phyloP scores from a whole-genome alignment of 2,888 invertebrate genomes.

The Polyploca ridens region DNA sequence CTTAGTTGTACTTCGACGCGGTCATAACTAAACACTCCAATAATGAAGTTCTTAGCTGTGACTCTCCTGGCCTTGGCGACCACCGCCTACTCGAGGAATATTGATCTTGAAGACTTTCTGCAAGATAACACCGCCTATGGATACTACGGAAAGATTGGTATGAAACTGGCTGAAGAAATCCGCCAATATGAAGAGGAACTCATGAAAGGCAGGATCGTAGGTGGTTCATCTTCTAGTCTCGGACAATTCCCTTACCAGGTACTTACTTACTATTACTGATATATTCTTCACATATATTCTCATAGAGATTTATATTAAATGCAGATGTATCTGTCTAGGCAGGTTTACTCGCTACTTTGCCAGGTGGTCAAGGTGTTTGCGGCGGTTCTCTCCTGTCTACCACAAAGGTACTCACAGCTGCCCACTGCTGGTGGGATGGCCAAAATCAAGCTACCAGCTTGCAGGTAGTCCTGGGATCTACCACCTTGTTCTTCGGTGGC shows the following conservation, averaged over 20 bases:
- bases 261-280: background rate
- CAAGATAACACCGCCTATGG: slow-evolving; percentile 8
- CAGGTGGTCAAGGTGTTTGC: slow-evolving; percentile 27
- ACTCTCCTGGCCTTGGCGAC: background rate
- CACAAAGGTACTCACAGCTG: slow-evolving; percentile 47
- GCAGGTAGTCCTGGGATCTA: slow-evolving; percentile 45
- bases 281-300: too few species aligned
- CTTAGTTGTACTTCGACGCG: background rate
- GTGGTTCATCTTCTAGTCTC: slow-evolving; percentile 6
- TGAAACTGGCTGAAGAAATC: slow-evolving; percentile 8
- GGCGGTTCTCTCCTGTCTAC: slow-evolving; percentile 42
- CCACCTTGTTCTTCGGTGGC: slow-evolving; percentile 48
- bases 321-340: background rate
- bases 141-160: slow-evolving; percentile 9
- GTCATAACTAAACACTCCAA: background rate
- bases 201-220: background rate
- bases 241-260: slow-evolving; percentile 12
- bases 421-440: slow-evolving; percentile 54
- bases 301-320: too few species aligned
- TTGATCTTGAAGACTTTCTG: slow-evolving; percentile 1
- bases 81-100: background rate
- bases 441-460: slow-evolving; percentile 40
- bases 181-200: slow-evolving; percentile 9
- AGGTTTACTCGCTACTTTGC: background rate
- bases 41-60: background rate